These are phyloP conservation scores for Mythimna lalbum DNA, from an alignment of 2,888 invertebrate genomes.

Conservation along the genomic window DNA sequence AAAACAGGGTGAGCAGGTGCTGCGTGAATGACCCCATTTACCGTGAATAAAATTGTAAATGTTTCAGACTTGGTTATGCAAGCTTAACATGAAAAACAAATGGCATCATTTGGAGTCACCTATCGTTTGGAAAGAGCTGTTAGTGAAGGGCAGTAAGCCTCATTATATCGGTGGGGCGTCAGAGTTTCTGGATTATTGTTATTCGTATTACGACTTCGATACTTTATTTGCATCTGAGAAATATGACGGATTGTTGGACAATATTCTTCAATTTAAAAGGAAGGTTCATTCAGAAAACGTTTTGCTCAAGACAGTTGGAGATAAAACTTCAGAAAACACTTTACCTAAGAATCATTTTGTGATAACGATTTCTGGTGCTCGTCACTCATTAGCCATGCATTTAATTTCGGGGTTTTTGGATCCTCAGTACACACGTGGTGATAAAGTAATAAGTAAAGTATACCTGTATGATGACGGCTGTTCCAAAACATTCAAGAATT, in stretches of 20 bases:
- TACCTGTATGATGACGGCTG: conserved; percentile 78
- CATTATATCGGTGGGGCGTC: conserved; percentile 91
- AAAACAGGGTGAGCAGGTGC: neutral
- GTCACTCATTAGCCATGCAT: conserved; percentile 76
- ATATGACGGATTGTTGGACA: conserved; percentile 74
- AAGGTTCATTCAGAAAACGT: conserved; percentile 67
- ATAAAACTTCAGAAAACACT: conserved; percentile 33
- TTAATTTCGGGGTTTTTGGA: conserved; percentile 80
- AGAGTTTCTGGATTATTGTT: conserved; percentile 92
- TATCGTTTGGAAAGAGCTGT: conserved; percentile 91
- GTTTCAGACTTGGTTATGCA: conserved; percentile 86
- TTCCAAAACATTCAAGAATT: conserved; percentile 74
- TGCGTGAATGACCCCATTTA: neutral
- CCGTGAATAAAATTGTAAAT: neutral
- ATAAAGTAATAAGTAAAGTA: conserved; percentile 77
- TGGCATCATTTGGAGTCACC: conserved; percentile 91
- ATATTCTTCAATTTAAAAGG: conserved; percentile 74
- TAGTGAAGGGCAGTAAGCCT: conserved; percentile 88
- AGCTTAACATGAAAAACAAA: conserved; percentile 86
- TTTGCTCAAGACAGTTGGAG: conserved; percentile 16
- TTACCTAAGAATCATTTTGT: conserved; percentile 65
- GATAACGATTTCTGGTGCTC: conserved; percentile 82
- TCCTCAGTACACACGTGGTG: conserved; percentile 65
- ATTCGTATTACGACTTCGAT: conserved; percentile 90
- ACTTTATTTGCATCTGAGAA: conserved; percentile 75